Evolutionary conservation across 2,113 vertebrate genomes (phyloP), one percentile per base, ranked within the genome.

Genomic region (Leucoraja erinaceus): DNA sequence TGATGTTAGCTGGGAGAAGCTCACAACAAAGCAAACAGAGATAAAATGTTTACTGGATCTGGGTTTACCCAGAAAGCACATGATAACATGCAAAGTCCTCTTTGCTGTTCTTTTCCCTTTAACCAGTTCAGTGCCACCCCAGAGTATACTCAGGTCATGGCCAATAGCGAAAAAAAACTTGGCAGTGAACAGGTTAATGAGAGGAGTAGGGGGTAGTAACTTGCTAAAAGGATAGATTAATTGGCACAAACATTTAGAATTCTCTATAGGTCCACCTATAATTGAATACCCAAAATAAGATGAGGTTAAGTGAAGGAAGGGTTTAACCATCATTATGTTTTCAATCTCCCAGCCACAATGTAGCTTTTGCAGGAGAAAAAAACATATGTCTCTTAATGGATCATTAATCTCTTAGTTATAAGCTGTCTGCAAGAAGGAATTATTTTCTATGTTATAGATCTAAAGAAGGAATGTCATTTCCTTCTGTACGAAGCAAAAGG

Each of bases 381-480:
- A 63, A 54, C 47, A 5, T 74, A 47, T 54, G 33, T 9, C 9
- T 91, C 25, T 74, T 74, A 33, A 28, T 28, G 31, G 72, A 47
- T 72, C 7, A 18, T 70, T 70, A 90, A 90, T 90, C 20, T 66
- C 63, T 38, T 70, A 33, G 7, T 90, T 70, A 22, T 16, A 90
- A 66, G 61, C 61, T 66, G 88, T 31, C 68, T 68, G 54, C 4
- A 72, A 12, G 63, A 54, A 91, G 31, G 16, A 72, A 91, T 54
- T 47, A 38, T 47, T 54, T 91, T 72, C 72, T 18, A 72, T 70
- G 95, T 96, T 96, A 96, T 95, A 96, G 96, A 96, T 96, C 95
- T 95, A 95, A 95, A 95, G 94, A 95, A 95, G 95, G 95, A 95
- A 96, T 96, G 96, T 95, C 96, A 96, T 96, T 96, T 96, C 96